Evolutionary conservation across 92 coral and sea anemone species (phyloP).

Genomic region (Hydrozoanthus gracilis): DNA sequence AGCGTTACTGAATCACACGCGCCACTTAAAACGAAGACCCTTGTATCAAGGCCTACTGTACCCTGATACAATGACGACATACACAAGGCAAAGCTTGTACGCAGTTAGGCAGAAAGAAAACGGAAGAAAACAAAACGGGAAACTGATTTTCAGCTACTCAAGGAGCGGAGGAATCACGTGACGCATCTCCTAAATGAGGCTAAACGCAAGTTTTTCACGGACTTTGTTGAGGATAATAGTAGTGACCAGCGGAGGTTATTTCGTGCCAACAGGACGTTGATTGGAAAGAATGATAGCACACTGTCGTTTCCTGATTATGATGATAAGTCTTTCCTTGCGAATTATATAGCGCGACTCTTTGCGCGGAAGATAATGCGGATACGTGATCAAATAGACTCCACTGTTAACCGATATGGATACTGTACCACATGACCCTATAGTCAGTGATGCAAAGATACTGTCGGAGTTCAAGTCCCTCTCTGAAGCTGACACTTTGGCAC

Average conservation of each 20-base stretch:
- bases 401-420: neutral
- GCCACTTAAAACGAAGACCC: constrained; percentile 40
- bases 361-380: constrained; percentile 3
- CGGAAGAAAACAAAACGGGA: constrained; percentile 17
- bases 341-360: constrained; percentile 1
- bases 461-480: neutral
- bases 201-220: constrained; percentile 54
- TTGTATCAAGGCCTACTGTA: constrained; percentile 42
- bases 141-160: constrained; percentile 17
- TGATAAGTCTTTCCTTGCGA: neutral
- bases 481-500: neutral
- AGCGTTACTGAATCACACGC: constrained; percentile 36
- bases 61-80: constrained; percentile 38
- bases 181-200: constrained; percentile 51
- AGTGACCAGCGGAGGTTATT: constrained; percentile 45
- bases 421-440: constrained; percentile 20
- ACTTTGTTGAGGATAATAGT: constrained; percentile 52
- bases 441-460: constrained; percentile 3
- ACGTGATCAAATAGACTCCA: neutral
- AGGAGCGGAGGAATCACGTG: constrained; percentile 39
- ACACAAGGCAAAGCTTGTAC: neutral
- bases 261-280: constrained; percentile 40
- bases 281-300: constrained; percentile 16
- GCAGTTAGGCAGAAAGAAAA: constrained; percentile 37
- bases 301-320: constrained; percentile 18